These are phyloP conservation scores for Brachionus plicatilis DNA, from an alignment of 1,140 invertebrate genomes.

Conservation along the genomic window DNA sequence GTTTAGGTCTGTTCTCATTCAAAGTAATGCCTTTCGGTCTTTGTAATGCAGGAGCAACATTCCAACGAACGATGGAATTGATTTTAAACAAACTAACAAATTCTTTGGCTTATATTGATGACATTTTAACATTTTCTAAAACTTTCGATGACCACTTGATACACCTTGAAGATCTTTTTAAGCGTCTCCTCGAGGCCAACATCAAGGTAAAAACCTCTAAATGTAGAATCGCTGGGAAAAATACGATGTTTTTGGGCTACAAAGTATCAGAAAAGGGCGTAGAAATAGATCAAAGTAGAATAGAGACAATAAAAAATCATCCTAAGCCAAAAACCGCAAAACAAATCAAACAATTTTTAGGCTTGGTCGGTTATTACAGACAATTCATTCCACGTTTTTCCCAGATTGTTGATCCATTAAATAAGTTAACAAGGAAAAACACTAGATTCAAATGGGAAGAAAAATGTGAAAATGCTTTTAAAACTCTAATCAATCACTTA, in stretches of 20 bases:
- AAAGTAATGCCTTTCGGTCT: conserved; percentile 53
- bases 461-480: background rate
- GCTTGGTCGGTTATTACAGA: too few relatives aligned
- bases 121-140: conserved; percentile 59
- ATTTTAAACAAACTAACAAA: conserved; percentile 46
- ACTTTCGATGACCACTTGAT: conserved; percentile 50
- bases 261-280: too few relatives aligned
- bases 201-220: too few relatives aligned
- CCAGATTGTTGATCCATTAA: conserved; percentile 18
- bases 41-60: conserved; percentile 51
- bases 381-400: too few relatives aligned
- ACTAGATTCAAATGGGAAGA: background rate
- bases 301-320: too few relatives aligned
- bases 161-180: conserved; percentile 49
- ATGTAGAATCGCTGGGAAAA: too few relatives aligned
- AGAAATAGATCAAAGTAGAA: too few relatives aligned
- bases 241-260: too few relatives aligned
- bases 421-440: conserved; percentile 47
- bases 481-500: too few relatives aligned
- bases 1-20: background rate
- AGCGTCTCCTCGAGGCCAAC: conserved; percentile 48
- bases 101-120: conserved; percentile 56
- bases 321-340: conserved; percentile 43
- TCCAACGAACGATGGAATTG: conserved; percentile 57
- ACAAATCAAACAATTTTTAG: conserved; percentile 43